Evolutionary conservation across 2,797 vertebrate genomes (phyloP).

Genomic region (Tiaroga cobitis): DNA sequence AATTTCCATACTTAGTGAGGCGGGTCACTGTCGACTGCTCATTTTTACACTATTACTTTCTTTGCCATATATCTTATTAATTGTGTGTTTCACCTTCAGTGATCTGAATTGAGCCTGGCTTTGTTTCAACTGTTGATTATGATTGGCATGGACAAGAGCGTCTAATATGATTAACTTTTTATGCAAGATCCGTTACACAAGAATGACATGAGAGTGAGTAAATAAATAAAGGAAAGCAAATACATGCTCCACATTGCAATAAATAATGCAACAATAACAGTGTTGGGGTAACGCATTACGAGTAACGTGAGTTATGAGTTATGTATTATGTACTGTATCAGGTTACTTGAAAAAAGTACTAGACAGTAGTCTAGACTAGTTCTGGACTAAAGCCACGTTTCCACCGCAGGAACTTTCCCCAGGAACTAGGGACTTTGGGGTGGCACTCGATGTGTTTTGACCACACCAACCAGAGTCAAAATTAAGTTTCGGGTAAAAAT

Average conservation of each 20-base stretch:
- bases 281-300: no score
- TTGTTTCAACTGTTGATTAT: conserved; percentile 20
- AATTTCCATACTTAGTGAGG: conserved; percentile 69
- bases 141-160: not conserved
- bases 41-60: conserved; percentile 60
- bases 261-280: not conserved
- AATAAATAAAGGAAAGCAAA: not conserved
- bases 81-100: conserved; percentile 63
- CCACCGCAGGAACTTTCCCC: no score
- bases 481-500: no score
- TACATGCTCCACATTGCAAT: not conserved
- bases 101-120: conserved; percentile 20
- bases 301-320: no score
- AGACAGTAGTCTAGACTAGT: no score
- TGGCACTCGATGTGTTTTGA: no score
- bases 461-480: no score
- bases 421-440: no score
- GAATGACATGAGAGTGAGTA: not conserved
- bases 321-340: no score
- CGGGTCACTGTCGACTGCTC: conserved; percentile 52
- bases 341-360: no score
- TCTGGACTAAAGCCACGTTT: no score
- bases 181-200: not conserved
- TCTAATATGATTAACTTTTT: not conserved
- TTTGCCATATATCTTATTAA: conserved; percentile 67